These are phyloP conservation scores for Allochrocebus solatus DNA, from an alignment of 2,797 vertebrate species.

Conservation along the genomic window DNA sequence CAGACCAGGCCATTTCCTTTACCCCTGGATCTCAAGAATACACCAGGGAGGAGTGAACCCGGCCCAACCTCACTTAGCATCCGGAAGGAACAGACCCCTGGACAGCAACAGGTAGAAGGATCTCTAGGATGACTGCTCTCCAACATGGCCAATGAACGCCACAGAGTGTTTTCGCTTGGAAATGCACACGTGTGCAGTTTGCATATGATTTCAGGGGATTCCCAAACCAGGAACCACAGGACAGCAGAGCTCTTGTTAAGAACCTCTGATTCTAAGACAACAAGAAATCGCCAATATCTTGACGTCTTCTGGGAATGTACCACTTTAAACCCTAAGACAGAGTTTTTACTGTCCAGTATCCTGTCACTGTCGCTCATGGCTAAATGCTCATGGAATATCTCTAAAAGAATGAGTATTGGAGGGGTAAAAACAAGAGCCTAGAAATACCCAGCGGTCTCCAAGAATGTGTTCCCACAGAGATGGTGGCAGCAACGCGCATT, in stretches of 20 bases:
- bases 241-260: neutral
- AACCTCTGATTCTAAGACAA: neutral
- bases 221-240: neutral
- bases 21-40: neutral
- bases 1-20: neutral
- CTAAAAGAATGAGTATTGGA: neutral
- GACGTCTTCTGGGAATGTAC: neutral
- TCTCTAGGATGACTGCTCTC: rapidly evolving
- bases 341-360: neutral
- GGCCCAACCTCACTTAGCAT: rapidly evolving
- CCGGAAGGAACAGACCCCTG: no score
- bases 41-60: neutral
- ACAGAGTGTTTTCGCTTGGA: neutral
- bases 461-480: slow-evolving; percentile 62
- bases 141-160: neutral
- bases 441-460: neutral
- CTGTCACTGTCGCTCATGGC: neutral
- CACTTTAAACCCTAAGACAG: neutral
- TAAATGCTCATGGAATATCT: neutral
- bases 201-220: neutral
- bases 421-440: neutral
- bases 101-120: neutral
- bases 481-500: neutral
- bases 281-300: neutral
- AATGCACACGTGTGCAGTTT: neutral